Evolutionary conservation across 1,140 invertebrate genomes (phyloP), one percentile per base, ranked within the genome.

Genomic region (Sitodiplosis mosellana): DNA sequence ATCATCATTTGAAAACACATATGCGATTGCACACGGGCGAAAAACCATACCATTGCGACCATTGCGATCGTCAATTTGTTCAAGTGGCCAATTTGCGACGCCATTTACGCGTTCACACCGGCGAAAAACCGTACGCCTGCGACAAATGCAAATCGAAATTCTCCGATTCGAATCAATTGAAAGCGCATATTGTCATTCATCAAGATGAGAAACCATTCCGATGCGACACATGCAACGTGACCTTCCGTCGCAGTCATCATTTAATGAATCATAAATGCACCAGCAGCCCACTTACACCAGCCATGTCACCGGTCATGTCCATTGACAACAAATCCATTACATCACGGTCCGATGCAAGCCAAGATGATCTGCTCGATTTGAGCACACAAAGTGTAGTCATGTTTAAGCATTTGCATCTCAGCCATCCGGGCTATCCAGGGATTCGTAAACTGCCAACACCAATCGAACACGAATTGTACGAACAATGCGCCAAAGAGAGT

Each of bases 1-100:
- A 94, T 62, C 89, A 93, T 57, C 89, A 94, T 56, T 68, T 93
- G 34, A 94, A 93, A 65, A 93, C 88, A 0, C 90, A 95, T 61
- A 84, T 93, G 73, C 69, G 89, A 8, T 68, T 93, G 33, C 90
- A 95, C 63, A 93, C 89, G 0, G 91, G 90, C 5, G 89, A 94
- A 60, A 87, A 92, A 55, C 89, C 89, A 0, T 94, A 92, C 59
- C 80, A 85, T 54, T 95, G 91, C 65, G 78, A 78, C 17, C 85
- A 90, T 60, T 94, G 90, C 66, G 84, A 90, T 40, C 73, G 87
- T 2, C 82, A 89, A 56, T 93, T 94, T 62, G 89, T 94, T 4
- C 89, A 94, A 65, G 88, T 90, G 15, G 89, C 89, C 19, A 97
- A 97, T 63, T 72, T 97, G 1, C 74, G 93, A 7, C 75, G 93